Evolutionary conservation across 2,888 invertebrate genomes (phyloP), one percentile per base, ranked within the genome.

Genomic region (Theretra japonica): DNA sequence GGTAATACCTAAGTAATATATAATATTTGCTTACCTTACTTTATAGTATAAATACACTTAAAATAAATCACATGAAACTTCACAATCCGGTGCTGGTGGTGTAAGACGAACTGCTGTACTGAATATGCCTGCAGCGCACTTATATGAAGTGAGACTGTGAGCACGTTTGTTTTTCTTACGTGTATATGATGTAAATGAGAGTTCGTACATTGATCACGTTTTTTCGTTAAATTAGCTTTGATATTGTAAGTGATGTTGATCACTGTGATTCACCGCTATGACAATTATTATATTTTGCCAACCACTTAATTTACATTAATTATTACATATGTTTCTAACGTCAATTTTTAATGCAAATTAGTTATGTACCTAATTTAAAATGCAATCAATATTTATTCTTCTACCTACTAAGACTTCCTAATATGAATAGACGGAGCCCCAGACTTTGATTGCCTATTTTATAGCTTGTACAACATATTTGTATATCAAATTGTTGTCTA

Each of bases 101-200:
- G 21, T 65, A 48, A 41, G 23, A 23, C 23, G 71, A 59, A 81
- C 72, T 74, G 70, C 75, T 70, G 74, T 76, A 69, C 76, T 69
- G 73, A 73, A 59, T 75, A 75, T 76, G 79, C 73, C 57, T 56
- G 68, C 60, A 75, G 69, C 68, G 70, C 73, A 68, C 69, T 73
- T 76, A 74, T 74, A 75, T 70, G 68, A 70, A 70, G 74, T 71
- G 69, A 57, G 71, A 48, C 72, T 58, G 30, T 50, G 62, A 70
- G 77, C 84, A 85, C 85, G 86, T 84, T 78, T 83, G 77, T 77
- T 79, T 79, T 73, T 74, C 71, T 70, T 81, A 81, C 82, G 79
- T 77, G 77, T 76, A 74, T 78, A 17, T 23, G 23, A 65, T 48
- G 21, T 48, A 15, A 41, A 53, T 53, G 53, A 53, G 53, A 23